Evolutionary conservation across 1,140 invertebrate species (phyloP), one percentile per base, ranked within the genome.

Genomic region (Panagrolaimus sp.): DNA sequence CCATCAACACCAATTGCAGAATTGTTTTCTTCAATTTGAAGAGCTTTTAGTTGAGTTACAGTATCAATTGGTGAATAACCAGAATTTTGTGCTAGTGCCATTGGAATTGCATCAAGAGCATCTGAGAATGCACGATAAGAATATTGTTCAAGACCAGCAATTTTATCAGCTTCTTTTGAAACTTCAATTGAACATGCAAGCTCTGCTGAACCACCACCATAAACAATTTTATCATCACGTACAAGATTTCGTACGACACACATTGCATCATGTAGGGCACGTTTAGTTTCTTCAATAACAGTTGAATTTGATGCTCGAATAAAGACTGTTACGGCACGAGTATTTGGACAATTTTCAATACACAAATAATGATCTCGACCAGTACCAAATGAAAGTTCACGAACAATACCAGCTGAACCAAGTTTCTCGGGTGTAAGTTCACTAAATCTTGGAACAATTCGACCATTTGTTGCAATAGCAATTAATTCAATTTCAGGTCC

Each of bases 281-380:
- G 87, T 84, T 98, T 98, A 1, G 94, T 94, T 85, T 98, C 96
- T 68, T 95, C 96, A 48, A 98, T 90, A 65, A 98, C 91, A 94
- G 98, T 98, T 82, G 93, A 90, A 84, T 97, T 98, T 23, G 95
- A 95, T 67, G 95, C 96, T 11, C 96, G 88, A 80, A 99, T 90
- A 72, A 99, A 90, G 72, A 98, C 92, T 0, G 96, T 99, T 0
- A 98, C 94, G 23, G 96, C 94, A 70, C 91, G 88, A 0, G 92
- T 95, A 84, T 98, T 98, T 46, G 91, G 89, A 84, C 96, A 98
- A 79, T 98, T 89, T 85, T 99, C 96, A 80, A 99, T 98, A 0
- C 97, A 92, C 74, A 98, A 84, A 95, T 99, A 98, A 79, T 89
- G 89, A 72, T 99, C 96, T 78, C 92, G 94, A 0, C 92, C 93